Base-by-base conservation (phyloP, 2,113 vertebrate genomes). In the Ibidorhyncha struthersii region DNA sequence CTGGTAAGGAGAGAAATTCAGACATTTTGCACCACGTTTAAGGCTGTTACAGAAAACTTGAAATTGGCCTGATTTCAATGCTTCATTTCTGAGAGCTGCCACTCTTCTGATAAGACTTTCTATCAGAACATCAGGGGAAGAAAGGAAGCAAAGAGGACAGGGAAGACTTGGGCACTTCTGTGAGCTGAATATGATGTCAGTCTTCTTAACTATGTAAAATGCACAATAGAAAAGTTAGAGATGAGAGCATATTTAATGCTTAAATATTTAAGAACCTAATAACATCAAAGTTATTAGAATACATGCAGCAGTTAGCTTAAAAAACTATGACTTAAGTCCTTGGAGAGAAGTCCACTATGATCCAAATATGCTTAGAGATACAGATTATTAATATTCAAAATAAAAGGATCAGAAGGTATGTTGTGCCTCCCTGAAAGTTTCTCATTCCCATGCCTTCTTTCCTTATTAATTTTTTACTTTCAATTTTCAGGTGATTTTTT, bases 161-260 rank as follows among this genome's bases (percentile, higher is more conserved):
- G 38, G n/a, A 83, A 89, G 29, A n/a, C 22, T 70, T 52, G 19
- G 10, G 26, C 5, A 6, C 21, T 62, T 77, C 63, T 81, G 32
- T 81, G 45, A 77, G 58, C 45, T 73, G 22, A 74, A 20, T 45
- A 41, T 67, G 16, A 52, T 85, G 17, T 82, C 58, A 62, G 15
- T 66, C 40, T 67, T 81, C 30, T 38, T 66, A 74, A 67, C 14
- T 36, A 29, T 34, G 5, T 55, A 58, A 81, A 91, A 74, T 85
- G 17, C 0, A 0, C 52, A 67, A 4, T 15, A 58, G 29, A 62
- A 80, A 89, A 77, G n/a, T 74, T 59, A 66, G n/a, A 69, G 14
- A 58, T 59, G 7, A 76, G 26, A 87, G 3, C 5, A 8, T 47
- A 19, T 52, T 58, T 72, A 50, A 72, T 77, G 21, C 21, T 59